Conservation (phyloP, 2,797 vertebrate genomes). For the Myripristis murdjan region DNA sequence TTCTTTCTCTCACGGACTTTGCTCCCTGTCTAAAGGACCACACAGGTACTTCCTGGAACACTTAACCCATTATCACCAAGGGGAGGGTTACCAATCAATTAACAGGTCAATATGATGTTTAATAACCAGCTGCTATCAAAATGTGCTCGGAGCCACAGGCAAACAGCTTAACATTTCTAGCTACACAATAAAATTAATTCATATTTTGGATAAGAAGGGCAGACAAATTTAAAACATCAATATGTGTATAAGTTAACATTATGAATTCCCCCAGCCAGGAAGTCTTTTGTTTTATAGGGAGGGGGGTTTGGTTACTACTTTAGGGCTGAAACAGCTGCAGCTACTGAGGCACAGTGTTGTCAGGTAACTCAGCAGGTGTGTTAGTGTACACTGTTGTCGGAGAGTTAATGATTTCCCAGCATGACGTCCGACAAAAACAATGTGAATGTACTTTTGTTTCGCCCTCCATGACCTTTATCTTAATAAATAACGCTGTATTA, state of each 20-base stretch:
- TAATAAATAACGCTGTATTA: not conserved
- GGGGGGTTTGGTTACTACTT: not conserved
- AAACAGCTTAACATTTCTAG: not conserved
- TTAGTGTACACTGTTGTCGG: not conserved
- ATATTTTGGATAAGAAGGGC: not conserved
- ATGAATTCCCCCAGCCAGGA: too few relatives aligned
- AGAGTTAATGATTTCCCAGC: conserved; percentile 33
- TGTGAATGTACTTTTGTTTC: not conserved
- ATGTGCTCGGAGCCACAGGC: not conserved
- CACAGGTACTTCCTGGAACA: conserved; percentile 82
- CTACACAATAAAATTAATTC: not conserved
- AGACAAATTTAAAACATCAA: not conserved
- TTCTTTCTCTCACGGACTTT: conserved; percentile 78
- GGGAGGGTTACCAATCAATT: conserved; percentile 1
- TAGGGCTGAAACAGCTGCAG: not conserved
- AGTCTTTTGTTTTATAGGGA: not conserved
- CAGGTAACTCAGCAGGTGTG: conserved; percentile 18
- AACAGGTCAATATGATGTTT: not conserved
- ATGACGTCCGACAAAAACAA: conserved; percentile 2
- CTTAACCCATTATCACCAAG: conserved; percentile 66
- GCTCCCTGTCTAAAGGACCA: conserved; percentile 59
- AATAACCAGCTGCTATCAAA: not conserved
- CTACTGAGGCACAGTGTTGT: conserved; percentile 3
- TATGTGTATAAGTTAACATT: not conserved
- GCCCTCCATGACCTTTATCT: not conserved